Conservation (phyloP, 1,140 invertebrate species). For the Stegodyphus dumicola region DNA sequence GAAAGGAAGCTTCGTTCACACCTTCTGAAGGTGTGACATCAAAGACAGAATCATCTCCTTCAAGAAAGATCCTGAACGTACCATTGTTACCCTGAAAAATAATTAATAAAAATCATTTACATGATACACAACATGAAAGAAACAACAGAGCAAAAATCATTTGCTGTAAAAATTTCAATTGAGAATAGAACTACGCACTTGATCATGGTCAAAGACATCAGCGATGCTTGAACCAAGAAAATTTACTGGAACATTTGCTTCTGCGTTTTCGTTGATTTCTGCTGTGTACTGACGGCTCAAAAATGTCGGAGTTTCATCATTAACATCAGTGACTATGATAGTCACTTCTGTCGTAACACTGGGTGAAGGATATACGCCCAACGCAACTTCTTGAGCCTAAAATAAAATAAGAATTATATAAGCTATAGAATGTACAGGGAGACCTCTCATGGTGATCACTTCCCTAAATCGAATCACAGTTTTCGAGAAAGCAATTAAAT, state of each 20-base stretch:
- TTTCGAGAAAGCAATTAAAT: too few species aligned
- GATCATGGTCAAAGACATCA: conserved; percentile 91
- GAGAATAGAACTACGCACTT: conserved; percentile 71
- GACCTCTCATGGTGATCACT: too few species aligned
- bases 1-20: conserved; percentile 91
- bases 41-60: conserved; percentile 85
- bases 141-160: neutral
- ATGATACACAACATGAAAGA: neutral
- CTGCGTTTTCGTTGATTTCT: conserved; percentile 92
- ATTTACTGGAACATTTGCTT: conserved; percentile 87
- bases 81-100: conserved; percentile 84
- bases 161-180: neutral
- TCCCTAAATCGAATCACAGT: too few species aligned
- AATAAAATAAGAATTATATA: neutral
- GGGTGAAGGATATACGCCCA: conserved; percentile 75
- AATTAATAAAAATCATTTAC: neutral
- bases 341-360: conserved; percentile 89
- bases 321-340: conserved; percentile 92
- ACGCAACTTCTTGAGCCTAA: conserved; percentile 78
- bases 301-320: conserved; percentile 92
- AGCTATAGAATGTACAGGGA: too few species aligned
- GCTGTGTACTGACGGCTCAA: conserved; percentile 81
- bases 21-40: conserved; percentile 88
- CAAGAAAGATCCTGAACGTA: conserved; percentile 85
- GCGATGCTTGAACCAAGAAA: conserved; percentile 84